Conservation (phyloP, 1,140 invertebrate genomes). For the Cydia strobilella region DNA sequence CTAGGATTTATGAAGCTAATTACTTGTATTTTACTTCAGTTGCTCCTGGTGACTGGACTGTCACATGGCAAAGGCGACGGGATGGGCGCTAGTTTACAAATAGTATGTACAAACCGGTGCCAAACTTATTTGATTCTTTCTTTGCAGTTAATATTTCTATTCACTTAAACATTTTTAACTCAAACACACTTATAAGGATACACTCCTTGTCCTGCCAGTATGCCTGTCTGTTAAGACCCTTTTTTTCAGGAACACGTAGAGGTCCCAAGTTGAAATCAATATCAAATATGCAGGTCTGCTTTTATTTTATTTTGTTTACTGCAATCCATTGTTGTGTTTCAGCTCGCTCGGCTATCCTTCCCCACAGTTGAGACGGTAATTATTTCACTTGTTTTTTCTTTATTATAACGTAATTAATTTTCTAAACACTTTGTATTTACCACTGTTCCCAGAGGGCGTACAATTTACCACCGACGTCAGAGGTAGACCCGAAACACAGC, state of each 20-base stretch:
- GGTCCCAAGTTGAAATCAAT: no score
- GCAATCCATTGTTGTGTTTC: slow-evolving; percentile 36
- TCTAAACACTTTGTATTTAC: not conserved
- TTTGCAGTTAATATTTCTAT: no score
- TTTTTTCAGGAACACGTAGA: no score
- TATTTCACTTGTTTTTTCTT: slow-evolving; percentile 34
- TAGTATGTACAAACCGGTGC: not conserved
- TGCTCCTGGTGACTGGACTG: not conserved
- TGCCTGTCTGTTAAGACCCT: no score
- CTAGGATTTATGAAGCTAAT: no score
- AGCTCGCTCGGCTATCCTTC: slow-evolving; percentile 61
- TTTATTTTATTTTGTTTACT: no score
- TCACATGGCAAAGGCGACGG: slow-evolving; percentile 7
- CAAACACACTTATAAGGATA: no score
- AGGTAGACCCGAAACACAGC: slow-evolving; percentile 58
- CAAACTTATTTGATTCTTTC: no score
- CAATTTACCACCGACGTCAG: slow-evolving; percentile 61
- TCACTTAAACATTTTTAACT: no score
- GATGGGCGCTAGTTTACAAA: slow-evolving; percentile 10
- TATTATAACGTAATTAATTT: slow-evolving; percentile 10
- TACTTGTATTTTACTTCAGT: not conserved
- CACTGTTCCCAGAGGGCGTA: slow-evolving; percentile 59
- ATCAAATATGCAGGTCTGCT: no score
- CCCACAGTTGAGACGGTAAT: slow-evolving; percentile 61
- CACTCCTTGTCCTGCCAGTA: no score